phyloP scores from a whole-genome alignment of 2,113 vertebrate species.

The Lophius piscatorius region DNA sequence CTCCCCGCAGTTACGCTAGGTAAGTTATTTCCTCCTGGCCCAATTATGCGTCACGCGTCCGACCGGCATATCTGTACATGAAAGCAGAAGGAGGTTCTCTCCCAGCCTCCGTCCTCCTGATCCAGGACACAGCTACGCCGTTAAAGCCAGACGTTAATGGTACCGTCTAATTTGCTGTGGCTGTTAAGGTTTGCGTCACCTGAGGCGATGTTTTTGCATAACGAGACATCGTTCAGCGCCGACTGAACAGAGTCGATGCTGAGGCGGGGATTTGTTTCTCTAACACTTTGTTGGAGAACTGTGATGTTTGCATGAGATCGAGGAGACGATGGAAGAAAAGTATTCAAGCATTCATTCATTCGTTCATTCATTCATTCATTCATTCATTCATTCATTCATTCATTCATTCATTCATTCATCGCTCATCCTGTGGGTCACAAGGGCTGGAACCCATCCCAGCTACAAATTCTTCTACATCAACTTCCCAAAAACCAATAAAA shows the following conservation, averaged over 20 bases:
- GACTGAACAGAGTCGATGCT: constrained; percentile 51
- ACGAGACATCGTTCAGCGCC: constrained; percentile 74
- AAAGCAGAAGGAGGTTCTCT: constrained; percentile 68
- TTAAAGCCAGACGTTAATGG: constrained; percentile 72
- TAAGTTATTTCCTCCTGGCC: constrained; percentile 41
- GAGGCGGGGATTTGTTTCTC: constrained; percentile 27
- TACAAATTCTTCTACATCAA: too few relatives aligned
- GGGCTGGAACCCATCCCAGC: too few relatives aligned
- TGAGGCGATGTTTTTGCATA: constrained; percentile 79
- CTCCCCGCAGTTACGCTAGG: constrained; percentile 34
- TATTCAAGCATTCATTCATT: too few relatives aligned
- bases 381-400: too few relatives aligned
- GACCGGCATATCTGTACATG: constrained; percentile 58
- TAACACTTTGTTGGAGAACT: background rate
- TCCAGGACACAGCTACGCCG: constrained; percentile 50
- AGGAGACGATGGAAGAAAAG: background rate
- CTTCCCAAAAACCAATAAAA: too few relatives aligned
- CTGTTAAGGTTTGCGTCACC: constrained; percentile 76
- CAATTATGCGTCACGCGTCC: constrained; percentile 29
- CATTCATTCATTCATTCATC: too few relatives aligned
- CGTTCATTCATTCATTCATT: too few relatives aligned
- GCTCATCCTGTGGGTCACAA: too few relatives aligned
- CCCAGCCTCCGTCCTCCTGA: constrained; percentile 58
- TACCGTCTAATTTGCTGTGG: constrained; percentile 71
- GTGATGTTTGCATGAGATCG: constrained; percentile 1